Conservation (phyloP, 2,113 vertebrate genomes). For the Spea multiplicata region DNA sequence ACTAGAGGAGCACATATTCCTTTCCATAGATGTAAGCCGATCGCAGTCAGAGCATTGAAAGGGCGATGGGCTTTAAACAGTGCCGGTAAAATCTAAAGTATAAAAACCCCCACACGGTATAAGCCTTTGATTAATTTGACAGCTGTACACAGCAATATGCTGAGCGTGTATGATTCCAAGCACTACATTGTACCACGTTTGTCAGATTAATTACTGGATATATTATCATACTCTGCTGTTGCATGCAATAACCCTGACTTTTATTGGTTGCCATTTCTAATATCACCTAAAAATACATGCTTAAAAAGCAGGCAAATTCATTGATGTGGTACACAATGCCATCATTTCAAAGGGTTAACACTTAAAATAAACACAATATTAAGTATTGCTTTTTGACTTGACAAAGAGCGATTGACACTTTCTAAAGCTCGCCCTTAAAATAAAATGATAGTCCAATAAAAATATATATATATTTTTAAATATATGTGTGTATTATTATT, state of each 20-base stretch:
- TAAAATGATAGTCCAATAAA: too few relatives aligned
- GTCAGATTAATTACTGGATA: conserved; percentile 36
- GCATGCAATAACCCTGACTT: neutral
- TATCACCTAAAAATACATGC: too few relatives aligned
- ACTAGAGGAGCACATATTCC: neutral
- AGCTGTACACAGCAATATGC: conserved; percentile 38
- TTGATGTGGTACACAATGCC: too few relatives aligned
- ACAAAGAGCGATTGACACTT: too few relatives aligned
- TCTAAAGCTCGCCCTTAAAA: too few relatives aligned
- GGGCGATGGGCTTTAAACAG: conserved; percentile 18
- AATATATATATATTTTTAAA: too few relatives aligned
- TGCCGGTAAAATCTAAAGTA: conserved; percentile 25
- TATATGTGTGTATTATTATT: too few relatives aligned
- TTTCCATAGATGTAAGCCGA: neutral
- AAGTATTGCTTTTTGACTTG: too few relatives aligned
- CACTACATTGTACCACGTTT: conserved; percentile 9
- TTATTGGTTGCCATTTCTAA: too few relatives aligned
- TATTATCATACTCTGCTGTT: conserved; percentile 9
- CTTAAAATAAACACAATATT: too few relatives aligned
- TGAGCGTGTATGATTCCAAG: conserved; percentile 12
- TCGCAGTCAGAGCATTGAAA: neutral
- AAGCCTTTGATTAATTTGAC: conserved; percentile 25
- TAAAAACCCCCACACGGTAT: neutral
- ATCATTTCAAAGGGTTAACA: too few relatives aligned
- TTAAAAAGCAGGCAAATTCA: too few relatives aligned